Percentiles rank a stretch among this genome's conserved stretches.
Conservation (phyloP, 2,113 vertebrate species). For the Aegotheles bennettii region DNA sequence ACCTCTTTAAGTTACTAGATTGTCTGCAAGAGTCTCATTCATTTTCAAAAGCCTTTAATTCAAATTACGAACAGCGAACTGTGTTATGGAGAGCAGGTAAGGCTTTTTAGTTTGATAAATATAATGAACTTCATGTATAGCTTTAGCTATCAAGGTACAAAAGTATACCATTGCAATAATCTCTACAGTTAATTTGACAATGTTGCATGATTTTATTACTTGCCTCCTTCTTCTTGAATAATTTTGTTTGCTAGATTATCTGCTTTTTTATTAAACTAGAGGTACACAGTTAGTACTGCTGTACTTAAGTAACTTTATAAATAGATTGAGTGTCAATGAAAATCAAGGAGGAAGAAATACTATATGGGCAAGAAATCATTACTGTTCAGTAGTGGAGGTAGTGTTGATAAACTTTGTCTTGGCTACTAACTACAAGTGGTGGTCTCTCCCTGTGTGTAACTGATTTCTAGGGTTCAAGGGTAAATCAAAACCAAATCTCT, state of each 20-base stretch:
- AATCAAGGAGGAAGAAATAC: neutral
- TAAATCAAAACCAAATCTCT: slow-evolving; percentile 96
- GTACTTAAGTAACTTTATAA: neutral
- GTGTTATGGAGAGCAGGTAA: slow-evolving; percentile 95
- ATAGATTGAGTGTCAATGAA: neutral
- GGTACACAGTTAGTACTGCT: neutral
- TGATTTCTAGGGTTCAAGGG: slow-evolving; percentile 90
- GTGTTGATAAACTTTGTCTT: neutral
- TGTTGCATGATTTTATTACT: neutral
- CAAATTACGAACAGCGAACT: slow-evolving; percentile 95
- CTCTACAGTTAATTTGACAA: neutral
- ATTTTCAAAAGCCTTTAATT: slow-evolving; percentile 96
- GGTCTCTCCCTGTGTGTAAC: neutral
- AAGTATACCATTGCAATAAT: neutral
- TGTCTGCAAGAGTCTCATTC: slow-evolving; percentile 94
- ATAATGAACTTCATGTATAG: too few species aligned
- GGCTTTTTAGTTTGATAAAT: neutral
- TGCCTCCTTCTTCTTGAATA: neutral
- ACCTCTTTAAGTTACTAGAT: slow-evolving; percentile 94
- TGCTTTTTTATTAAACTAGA: neutral
- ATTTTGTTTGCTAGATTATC: neutral
- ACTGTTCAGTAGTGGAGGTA: neutral
- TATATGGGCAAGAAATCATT: neutral
- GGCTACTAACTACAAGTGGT: neutral
- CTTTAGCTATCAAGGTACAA: too few species aligned